Evolutionary conservation across 2,888 invertebrate genomes (phyloP).

Genomic region (Eristalinus aeneus): DNA sequence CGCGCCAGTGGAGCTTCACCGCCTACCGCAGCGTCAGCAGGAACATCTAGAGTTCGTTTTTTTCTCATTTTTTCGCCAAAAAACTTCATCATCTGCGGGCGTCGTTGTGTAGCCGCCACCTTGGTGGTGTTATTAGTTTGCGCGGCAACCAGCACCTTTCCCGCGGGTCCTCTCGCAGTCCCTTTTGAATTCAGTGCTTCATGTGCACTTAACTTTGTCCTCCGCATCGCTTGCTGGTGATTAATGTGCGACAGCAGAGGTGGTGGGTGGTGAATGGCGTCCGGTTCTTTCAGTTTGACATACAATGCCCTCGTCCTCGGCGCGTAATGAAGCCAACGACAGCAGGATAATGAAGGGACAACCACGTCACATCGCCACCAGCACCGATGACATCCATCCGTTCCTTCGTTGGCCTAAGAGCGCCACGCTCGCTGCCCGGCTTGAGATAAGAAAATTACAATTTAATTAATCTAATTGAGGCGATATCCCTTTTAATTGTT

Average conservation of each 20-base stretch:
- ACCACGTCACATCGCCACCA: conserved; percentile 10
- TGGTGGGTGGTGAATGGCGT: not conserved
- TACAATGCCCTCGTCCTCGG: not conserved
- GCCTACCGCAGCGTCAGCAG: conserved; percentile 31
- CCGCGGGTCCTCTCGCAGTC: not conserved
- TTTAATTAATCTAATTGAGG: conserved; percentile 71
- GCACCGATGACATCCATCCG: conserved; percentile 41
- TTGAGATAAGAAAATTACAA: conserved; percentile 65
- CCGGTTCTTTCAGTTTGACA: not conserved
- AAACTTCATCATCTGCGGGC: conserved; percentile 32
- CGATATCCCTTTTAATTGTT: conserved; percentile 69
- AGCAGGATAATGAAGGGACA: conserved; percentile 26
- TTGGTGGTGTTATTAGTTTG: conserved; percentile 50
- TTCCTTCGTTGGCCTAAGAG: not conserved
- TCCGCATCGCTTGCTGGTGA: conserved; percentile 32
- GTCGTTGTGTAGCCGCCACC: conserved; percentile 9
- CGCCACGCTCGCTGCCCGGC: conserved; percentile 3
- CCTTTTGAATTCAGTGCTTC: conserved; percentile 4
- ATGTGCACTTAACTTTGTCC: conserved; percentile 57
- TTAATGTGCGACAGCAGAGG: conserved; percentile 33
- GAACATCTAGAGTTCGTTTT: conserved; percentile 28
- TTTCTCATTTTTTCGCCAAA: conserved; percentile 9
- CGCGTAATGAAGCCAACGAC: conserved; percentile 47
- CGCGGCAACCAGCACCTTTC: not conserved
- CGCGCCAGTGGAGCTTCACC: not conserved